phyloP scores from a whole-genome alignment of 2,113 vertebrate genomes.

The Amphiprion ocellaris region DNA sequence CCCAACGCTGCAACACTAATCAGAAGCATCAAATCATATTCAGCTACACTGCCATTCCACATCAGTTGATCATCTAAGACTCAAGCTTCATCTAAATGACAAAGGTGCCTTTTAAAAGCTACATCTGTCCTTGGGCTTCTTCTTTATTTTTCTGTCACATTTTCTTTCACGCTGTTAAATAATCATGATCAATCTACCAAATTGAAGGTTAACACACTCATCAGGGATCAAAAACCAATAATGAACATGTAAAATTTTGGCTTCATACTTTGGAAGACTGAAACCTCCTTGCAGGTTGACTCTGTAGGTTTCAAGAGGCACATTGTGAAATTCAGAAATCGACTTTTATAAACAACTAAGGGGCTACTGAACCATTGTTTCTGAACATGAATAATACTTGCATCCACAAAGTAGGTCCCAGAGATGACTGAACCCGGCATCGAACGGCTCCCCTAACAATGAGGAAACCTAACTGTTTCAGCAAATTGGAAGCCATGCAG shows the following conservation, averaged over 20 bases:
- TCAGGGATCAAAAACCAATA: background rate
- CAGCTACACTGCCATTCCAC: slow-evolving; percentile 16
- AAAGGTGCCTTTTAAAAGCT: background rate
- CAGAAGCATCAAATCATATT: slow-evolving; percentile 25
- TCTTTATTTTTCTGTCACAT: background rate
- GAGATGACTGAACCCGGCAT: slow-evolving; percentile 13
- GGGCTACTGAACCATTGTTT: background rate
- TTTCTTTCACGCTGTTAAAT: background rate
- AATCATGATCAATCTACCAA: background rate
- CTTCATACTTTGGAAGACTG: background rate
- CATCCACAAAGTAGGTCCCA: background rate
- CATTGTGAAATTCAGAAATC: background rate
- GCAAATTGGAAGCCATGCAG: slow-evolving; percentile 33
- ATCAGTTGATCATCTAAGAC: slow-evolving; percentile 36
- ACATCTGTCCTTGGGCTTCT: background rate
- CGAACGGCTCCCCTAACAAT: slow-evolving; percentile 32
- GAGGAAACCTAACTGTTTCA: slow-evolving; percentile 19
- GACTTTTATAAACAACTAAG: background rate
- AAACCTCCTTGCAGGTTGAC: background rate
- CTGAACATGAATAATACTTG: background rate
- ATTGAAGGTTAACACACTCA: background rate
- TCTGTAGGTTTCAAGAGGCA: background rate
- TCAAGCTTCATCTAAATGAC: slow-evolving; percentile 7
- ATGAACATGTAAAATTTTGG: background rate
- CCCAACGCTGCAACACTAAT: slow-evolving; percentile 11